phyloP scores from a whole-genome alignment of 2,113 vertebrate species.

The Poeciliopsis retropinna region DNA sequence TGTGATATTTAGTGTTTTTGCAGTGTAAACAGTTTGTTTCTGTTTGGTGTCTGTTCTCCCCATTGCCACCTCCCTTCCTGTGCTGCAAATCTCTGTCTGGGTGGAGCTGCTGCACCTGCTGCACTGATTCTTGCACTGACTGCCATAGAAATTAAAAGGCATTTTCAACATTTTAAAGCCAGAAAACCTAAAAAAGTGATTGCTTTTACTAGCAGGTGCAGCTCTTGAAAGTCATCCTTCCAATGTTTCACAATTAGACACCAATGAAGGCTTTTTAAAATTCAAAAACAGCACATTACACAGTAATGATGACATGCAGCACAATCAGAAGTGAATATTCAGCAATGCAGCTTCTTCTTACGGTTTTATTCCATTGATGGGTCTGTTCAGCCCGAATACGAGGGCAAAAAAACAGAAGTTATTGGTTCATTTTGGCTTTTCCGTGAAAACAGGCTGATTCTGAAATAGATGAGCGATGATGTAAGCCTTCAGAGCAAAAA shows the following conservation, averaged over 20 bases:
- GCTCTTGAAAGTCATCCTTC: too few relatives aligned
- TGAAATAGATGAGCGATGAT: constrained; percentile 49
- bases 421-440: constrained; percentile 32
- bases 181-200: not conserved
- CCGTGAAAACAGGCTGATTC: constrained; percentile 11
- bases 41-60: too few relatives aligned
- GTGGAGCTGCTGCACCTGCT: not conserved
- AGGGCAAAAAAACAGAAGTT: constrained; percentile 8
- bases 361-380: not conserved
- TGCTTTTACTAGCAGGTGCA: too few relatives aligned
- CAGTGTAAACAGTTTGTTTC: not conserved
- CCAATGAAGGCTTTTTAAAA: too few relatives aligned
- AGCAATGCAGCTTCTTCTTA: too few relatives aligned
- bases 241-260: too few relatives aligned
- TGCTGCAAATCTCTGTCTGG: not conserved
- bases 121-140: not conserved
- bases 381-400: not conserved
- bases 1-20: too few relatives aligned
- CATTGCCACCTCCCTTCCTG: not conserved
- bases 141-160: too few relatives aligned
- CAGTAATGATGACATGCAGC: too few relatives aligned
- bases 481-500: constrained; percentile 11
- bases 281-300: too few relatives aligned
- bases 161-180: not conserved
- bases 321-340: too few relatives aligned